phyloP scores from a whole-genome alignment of 2,797 vertebrate genomes.

The Lophura swinhoii region DNA sequence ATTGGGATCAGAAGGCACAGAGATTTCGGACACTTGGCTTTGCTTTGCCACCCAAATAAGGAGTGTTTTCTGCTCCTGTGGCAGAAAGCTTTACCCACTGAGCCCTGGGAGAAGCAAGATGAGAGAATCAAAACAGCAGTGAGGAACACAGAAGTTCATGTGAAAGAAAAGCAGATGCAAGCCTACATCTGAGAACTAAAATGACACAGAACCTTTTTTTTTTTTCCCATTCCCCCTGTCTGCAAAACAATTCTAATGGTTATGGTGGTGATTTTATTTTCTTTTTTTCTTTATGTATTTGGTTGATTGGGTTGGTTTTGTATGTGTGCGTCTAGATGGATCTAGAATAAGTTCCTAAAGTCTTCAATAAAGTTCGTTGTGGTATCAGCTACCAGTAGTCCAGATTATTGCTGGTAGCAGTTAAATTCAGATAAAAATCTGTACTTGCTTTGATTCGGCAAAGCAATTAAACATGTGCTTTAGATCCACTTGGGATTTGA shows the following conservation, averaged over 20 bases:
- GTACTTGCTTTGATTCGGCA: constrained; percentile 62
- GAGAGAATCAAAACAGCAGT: background rate
- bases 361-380: background rate
- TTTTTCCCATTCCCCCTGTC: background rate
- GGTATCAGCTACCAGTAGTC: background rate
- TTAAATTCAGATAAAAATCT: constrained; percentile 66
- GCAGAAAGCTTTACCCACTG: constrained; percentile 12
- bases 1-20: background rate
- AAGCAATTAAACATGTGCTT: constrained; percentile 67
- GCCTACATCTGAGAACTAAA: background rate
- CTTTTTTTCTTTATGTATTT: background rate
- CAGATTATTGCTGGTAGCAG: constrained; percentile 11
- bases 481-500: constrained; percentile 66
- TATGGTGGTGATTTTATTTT: background rate
- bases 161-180: constrained; percentile 15
- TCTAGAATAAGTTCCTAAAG: background rate
- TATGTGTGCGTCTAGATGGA: background rate
- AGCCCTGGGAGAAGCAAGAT: background rate
- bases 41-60: constrained; percentile 29
- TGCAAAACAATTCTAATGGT: background rate
- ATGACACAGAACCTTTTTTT: background rate
- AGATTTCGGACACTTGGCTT: constrained; percentile 1
- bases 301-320: background rate
- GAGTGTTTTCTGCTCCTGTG: background rate
- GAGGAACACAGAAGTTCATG: background rate